Evolutionary conservation across 2,888 invertebrate genomes (phyloP).

Genomic region (Oscheius onirici): DNA sequence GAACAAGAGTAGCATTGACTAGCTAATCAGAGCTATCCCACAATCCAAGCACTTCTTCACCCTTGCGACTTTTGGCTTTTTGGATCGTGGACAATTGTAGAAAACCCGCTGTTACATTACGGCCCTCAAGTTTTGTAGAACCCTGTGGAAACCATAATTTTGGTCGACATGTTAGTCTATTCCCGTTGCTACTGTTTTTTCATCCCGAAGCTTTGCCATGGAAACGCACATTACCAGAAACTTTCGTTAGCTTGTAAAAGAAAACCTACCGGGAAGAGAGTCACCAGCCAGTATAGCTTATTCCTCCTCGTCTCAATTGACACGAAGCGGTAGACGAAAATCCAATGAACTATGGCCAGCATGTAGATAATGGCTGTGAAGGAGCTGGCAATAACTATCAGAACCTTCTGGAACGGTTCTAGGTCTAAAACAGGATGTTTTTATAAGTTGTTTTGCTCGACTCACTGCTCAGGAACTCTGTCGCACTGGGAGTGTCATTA

Average conservation of each 20-base stretch:
- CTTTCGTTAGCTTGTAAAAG: neutral
- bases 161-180: neutral
- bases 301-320: constrained; percentile 65
- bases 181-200: too few relatives aligned
- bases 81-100: too few relatives aligned
- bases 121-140: too few relatives aligned
- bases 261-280: constrained; percentile 59
- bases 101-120: too few relatives aligned
- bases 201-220: too few relatives aligned
- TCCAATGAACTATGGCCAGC: constrained; percentile 59
- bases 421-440: constrained; percentile 40
- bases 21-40: too few relatives aligned
- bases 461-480: constrained; percentile 52
- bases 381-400: constrained; percentile 54
- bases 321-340: constrained; percentile 56
- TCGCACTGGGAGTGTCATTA: constrained; percentile 51
- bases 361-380: constrained; percentile 53
- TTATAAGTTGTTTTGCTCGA: neutral
- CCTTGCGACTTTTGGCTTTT: too few relatives aligned
- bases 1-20: too few relatives aligned
- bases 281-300: constrained; percentile 67
- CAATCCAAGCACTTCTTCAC: too few relatives aligned
- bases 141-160: too few relatives aligned
- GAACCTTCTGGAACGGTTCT: constrained; percentile 57
- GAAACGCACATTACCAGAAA: neutral